A percentile compares a stretch with the other conserved stretches of the same genome.
Evolutionary conservation across 2,113 vertebrate genomes (phyloP).

Genomic region (Saccopteryx bilineata): DNA sequence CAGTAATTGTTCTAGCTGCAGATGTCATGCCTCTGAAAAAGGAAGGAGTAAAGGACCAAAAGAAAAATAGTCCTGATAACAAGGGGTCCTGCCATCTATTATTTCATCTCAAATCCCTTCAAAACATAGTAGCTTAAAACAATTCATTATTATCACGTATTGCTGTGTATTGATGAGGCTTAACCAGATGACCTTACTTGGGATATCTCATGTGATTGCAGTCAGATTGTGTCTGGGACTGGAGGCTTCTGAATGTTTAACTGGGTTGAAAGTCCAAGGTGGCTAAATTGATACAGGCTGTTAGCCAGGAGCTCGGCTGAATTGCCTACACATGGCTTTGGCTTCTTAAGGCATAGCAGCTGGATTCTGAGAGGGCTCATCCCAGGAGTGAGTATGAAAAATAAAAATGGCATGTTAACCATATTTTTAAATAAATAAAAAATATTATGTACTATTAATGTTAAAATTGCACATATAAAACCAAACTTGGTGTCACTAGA

Average conservation of each 20-base stretch:
- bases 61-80: neutral
- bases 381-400: neutral
- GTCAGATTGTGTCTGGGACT: neutral
- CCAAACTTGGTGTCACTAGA: too few relatives aligned
- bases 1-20: neutral
- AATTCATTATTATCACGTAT: neutral
- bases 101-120: slow-evolving; percentile 20
- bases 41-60: neutral
- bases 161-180: neutral
- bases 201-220: neutral
- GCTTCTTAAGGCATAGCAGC: neutral
- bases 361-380: neutral
- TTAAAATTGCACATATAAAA: too few relatives aligned
- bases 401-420: neutral
- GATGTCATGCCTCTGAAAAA: neutral
- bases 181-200: neutral
- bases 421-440: too few relatives aligned
- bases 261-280: neutral
- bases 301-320: neutral
- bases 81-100: neutral
- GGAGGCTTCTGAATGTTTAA: neutral
- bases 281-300: neutral
- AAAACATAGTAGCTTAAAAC: neutral
- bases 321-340: neutral
- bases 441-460: too few relatives aligned